Conservation (phyloP, 2,797 vertebrate genomes). For the Chaunax sp. region DNA sequence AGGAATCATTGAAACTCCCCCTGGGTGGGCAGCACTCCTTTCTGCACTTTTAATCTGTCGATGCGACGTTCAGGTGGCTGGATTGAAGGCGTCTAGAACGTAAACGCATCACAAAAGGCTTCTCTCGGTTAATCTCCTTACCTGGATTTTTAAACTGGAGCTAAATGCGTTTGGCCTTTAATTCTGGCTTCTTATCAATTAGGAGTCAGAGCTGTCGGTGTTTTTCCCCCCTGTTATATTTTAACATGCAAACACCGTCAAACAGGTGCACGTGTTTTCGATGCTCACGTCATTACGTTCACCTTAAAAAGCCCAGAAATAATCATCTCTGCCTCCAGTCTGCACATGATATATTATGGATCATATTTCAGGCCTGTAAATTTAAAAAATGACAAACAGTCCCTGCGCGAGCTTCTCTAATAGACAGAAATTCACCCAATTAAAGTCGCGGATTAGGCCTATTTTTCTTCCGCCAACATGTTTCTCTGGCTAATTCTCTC, state of each 20-base stretch:
- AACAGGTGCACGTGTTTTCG: neutral
- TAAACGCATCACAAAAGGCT: constrained; percentile 7
- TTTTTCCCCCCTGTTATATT: too few relatives aligned
- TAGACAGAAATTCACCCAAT: constrained; percentile 24
- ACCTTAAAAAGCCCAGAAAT: neutral
- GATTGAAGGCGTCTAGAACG: neutral
- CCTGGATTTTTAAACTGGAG: constrained; percentile 46
- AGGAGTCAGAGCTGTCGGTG: neutral
- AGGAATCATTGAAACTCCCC: neutral
- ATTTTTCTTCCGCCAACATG: constrained; percentile 28
- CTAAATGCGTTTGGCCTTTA: constrained; percentile 33
- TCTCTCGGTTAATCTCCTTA: constrained; percentile 29
- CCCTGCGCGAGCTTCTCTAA: constrained; percentile 17
- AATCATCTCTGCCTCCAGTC: neutral
- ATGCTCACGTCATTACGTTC: neutral
- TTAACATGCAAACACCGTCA: neutral
- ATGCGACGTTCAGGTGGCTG: neutral
- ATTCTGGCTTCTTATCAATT: constrained; percentile 35
- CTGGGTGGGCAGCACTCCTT: neutral
- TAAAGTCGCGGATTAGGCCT: constrained; percentile 25
- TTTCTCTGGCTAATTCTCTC: constrained; percentile 30
- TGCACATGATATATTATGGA: neutral
- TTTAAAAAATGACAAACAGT: neutral
- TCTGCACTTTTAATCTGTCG: neutral
- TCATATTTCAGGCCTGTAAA: constrained; percentile 1